These are phyloP conservation scores for human (Homo sapiens) DNA, from an alignment of 2,113 vertebrate genomes.

Conservation along the genomic window GRCh38 chr9:117726001-117726500, in stretches of 20 bases:
- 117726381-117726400: background rate
- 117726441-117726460: background rate
- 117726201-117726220: background rate
- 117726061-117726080: background rate
- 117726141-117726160: background rate
- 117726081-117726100: background rate
- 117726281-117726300: fast-evolving
- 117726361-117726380: background rate
- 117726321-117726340: background rate
- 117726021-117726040: too few species aligned
- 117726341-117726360: fast-evolving
- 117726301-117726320: background rate
- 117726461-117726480: background rate
- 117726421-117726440: background rate
- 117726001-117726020: too few species aligned
- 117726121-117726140: background rate
- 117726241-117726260: fast-evolving
- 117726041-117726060: too few species aligned
- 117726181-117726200: background rate
- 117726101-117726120: background rate
- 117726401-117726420: background rate
- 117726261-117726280: fast-evolving
- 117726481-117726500: background rate
- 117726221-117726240: background rate
- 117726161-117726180: background rate